Evolutionary conservation across 2,797 vertebrate species (phyloP), one percentile per base, ranked within the genome.

Genomic region (Lerista edwardsae): DNA sequence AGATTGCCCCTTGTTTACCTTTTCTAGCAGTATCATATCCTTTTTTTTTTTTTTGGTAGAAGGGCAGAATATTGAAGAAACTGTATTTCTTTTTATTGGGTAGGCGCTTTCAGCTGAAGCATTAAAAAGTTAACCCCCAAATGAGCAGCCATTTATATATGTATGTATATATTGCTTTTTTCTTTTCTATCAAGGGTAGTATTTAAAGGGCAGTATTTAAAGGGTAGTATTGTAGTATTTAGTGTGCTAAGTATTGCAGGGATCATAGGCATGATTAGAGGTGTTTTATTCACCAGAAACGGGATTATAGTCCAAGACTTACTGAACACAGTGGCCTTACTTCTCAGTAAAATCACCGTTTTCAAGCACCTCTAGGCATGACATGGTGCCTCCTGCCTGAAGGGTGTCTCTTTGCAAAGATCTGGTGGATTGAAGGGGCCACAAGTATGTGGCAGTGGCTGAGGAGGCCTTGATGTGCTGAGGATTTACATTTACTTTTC

Each of bases 81-180:
- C 29, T 2, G 6, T 62, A 1, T 2, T 47, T 65, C 2, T 23
- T 31, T n/a, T 65, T 44, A 9, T 29, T 62, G 9, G 4, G 17
- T 8, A 4, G 0, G 31, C 11, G 17, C 82, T 57, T 82, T 86
- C 59, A 87, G 1, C 14, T 47, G 41, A 84, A 88, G 61, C 3
- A 6, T 5, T 0, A n/a, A 4, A 0, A 0, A 79, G 4, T 21
- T 67, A 31, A 67, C 67, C 34, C 17, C 34, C 31, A 34, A 34
- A 34, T 34, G 31, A 34, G 57, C 57, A 21, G 57, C 21, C 31
- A 34, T 36, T 36, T 23, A 23, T 21, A 4, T 68, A 19, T 78
- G 8, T 41, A 79, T 47, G 25, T 47, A 12, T 29, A 31, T 65
- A 39, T 29, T 25, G 19, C 6, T 79, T 47, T n/a, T 79, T 79